Conservation (phyloP, 2,113 vertebrate genomes). For the Hypanus sabinus region DNA sequence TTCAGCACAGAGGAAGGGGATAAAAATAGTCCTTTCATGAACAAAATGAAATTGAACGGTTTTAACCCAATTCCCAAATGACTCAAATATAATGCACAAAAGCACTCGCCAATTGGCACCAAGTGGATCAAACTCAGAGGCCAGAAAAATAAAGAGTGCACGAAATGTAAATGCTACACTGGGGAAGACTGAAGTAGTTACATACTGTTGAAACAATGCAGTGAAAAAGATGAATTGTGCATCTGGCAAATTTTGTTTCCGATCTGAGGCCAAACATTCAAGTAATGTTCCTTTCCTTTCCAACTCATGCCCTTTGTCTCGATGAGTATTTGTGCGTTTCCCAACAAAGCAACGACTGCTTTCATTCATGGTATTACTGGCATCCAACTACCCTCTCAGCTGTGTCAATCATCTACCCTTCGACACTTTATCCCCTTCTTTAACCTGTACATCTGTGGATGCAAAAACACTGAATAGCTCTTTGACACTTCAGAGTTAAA, state of each 20-base stretch:
- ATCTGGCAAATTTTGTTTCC: constrained; percentile 10
- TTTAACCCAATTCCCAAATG: constrained; percentile 17
- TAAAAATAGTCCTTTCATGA: constrained; percentile 18
- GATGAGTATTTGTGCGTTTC: background rate
- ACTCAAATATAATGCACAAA: background rate
- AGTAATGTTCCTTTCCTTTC: background rate
- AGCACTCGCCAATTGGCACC: background rate
- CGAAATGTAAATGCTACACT: constrained; percentile 12
- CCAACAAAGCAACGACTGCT: background rate
- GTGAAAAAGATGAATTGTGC: background rate
- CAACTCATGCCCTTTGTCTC: constrained; percentile 8
- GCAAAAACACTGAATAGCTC: background rate
- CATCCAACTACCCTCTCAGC: background rate
- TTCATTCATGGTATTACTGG: background rate
- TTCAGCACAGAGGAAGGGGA: constrained; percentile 13
- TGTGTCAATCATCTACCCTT: background rate
- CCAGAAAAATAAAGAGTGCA: constrained; percentile 11
- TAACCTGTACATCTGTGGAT: background rate
- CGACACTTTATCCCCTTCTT: background rate
- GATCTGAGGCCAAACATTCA: background rate
- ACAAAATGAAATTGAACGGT: background rate
- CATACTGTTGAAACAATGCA: constrained; percentile 34
- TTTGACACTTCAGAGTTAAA: background rate
- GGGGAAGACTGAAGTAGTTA: constrained; percentile 20
- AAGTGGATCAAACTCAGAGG: constrained; percentile 18